Percentiles rank a stretch among this genome's conserved stretches.
Conservation (phyloP, 1,140 invertebrate genomes). For the Drosophila oshimai region DNA sequence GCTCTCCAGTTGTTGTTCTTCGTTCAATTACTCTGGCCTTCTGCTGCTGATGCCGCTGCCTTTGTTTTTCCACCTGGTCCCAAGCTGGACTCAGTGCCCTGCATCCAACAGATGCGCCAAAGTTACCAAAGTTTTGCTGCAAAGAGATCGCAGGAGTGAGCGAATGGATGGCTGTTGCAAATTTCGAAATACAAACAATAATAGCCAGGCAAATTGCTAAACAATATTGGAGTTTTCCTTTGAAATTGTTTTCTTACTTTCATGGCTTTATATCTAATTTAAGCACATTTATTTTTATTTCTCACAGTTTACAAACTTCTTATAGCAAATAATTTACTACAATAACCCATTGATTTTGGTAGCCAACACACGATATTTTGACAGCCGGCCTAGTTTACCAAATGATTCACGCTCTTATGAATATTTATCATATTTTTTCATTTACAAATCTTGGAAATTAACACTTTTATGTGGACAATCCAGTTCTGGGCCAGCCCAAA, state of each 20-base stretch:
- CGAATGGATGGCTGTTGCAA: not conserved
- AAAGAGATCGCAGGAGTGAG: conserved; percentile 11
- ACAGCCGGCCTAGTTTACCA: not conserved
- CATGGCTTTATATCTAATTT: too few species aligned
- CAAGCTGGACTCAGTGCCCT: conserved; percentile 7
- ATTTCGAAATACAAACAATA: conserved; percentile 22
- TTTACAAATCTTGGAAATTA: conserved; percentile 13
- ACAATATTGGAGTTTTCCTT: not conserved
- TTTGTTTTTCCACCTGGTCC: conserved; percentile 36
- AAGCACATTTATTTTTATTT: too few species aligned
- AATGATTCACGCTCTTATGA: conserved; percentile 19
- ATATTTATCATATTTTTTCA: conserved; percentile 11
- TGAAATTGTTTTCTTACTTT: not conserved
- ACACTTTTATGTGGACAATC: conserved; percentile 28
- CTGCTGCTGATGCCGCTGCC: not conserved
- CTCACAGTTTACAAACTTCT: too few species aligned
- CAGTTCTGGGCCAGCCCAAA: not conserved
- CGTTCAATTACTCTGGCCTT: conserved; percentile 50
- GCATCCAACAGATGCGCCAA: conserved; percentile 27
- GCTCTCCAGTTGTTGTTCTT: conserved; percentile 26
- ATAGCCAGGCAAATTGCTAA: not conserved
- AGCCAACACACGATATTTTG: conserved; percentile 11
- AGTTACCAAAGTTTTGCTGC: conserved; percentile 18
- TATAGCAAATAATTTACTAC: too few species aligned
- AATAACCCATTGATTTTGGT: not conserved